Conservation (phyloP, 2,797 vertebrate genomes). For the Manis crassicaudata region DNA sequence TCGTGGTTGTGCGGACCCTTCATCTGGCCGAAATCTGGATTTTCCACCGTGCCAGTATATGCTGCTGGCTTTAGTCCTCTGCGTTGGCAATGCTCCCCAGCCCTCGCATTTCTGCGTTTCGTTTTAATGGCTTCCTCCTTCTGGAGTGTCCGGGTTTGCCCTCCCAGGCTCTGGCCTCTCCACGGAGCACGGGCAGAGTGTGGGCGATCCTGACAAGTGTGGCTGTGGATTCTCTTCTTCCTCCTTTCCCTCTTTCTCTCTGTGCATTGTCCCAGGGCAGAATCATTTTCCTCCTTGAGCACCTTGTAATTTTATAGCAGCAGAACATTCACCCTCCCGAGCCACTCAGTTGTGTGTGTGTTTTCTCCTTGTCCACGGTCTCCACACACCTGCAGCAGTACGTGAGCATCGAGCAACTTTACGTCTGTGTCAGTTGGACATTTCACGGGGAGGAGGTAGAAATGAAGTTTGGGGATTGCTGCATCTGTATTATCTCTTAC, state of each 20-base stretch:
- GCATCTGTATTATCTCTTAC: not conserved
- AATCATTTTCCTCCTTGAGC: too few relatives aligned
- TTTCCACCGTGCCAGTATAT: fast-evolving
- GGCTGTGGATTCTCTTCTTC: too few relatives aligned
- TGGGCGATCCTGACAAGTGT: too few relatives aligned
- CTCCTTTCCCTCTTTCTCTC: too few relatives aligned
- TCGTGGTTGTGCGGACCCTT: not conserved
- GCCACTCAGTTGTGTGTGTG: too few relatives aligned
- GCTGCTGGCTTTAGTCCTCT: not conserved
- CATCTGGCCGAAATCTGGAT: fast-evolving
- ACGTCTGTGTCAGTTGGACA: not conserved
- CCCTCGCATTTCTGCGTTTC: too few relatives aligned
- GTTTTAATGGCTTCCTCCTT: not conserved
- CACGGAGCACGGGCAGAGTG: too few relatives aligned
- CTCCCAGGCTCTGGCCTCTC: not conserved
- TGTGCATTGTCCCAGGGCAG: not conserved
- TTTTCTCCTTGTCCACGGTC: not conserved
- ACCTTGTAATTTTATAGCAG: too few relatives aligned
- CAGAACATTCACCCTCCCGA: not conserved
- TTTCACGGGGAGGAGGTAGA: not conserved
- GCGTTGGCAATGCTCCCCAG: not conserved
- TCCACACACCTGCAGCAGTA: fast-evolving
- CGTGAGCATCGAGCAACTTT: not conserved
- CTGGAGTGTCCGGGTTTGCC: too few relatives aligned
- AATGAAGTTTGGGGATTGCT: not conserved